These are phyloP conservation scores for Tetramorium simillimum DNA, from an alignment of 1,140 invertebrate genomes.

Conservation along the genomic window DNA sequence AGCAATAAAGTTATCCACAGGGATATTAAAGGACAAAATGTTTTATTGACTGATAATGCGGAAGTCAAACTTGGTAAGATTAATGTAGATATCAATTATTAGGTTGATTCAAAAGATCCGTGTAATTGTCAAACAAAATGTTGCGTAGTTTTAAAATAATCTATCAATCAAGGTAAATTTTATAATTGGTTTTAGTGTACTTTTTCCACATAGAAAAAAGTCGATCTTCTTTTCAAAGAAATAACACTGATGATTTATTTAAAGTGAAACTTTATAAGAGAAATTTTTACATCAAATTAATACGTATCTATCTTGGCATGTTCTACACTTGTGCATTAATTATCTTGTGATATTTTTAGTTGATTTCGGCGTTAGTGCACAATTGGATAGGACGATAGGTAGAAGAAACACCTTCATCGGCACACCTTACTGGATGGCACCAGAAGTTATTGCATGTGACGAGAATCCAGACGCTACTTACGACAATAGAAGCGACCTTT, in stretches of 20 bases:
- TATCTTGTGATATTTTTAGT: constrained; percentile 87
- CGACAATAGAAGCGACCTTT: constrained; percentile 99
- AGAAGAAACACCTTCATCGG: constrained; percentile 99
- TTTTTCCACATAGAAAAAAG: not conserved
- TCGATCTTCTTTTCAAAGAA: not conserved
- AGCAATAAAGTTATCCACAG: constrained; percentile 99
- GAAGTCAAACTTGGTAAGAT: constrained; percentile 97
- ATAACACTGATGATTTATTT: not conserved
- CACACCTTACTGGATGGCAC: constrained; percentile 99
- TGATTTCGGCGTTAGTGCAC: constrained; percentile 99
- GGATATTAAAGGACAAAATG: constrained; percentile 99
- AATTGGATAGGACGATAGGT: constrained; percentile 99
- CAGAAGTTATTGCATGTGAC: constrained; percentile 99
- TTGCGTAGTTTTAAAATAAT: not conserved
- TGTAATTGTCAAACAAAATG: not conserved
- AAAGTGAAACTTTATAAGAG: not conserved
- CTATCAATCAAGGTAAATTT: not conserved
- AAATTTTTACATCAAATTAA: constrained; percentile 3
- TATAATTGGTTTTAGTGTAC: not conserved
- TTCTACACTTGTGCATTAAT: not conserved
- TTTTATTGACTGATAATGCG: constrained; percentile 99
- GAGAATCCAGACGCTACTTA: constrained; percentile 99
- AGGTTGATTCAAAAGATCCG: not conserved
- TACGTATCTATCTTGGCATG: not conserved
- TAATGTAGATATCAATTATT: not conserved